Evolutionary conservation across 2,113 vertebrate genomes (phyloP).

Genomic region (Ageneiosus marmoratus): DNA sequence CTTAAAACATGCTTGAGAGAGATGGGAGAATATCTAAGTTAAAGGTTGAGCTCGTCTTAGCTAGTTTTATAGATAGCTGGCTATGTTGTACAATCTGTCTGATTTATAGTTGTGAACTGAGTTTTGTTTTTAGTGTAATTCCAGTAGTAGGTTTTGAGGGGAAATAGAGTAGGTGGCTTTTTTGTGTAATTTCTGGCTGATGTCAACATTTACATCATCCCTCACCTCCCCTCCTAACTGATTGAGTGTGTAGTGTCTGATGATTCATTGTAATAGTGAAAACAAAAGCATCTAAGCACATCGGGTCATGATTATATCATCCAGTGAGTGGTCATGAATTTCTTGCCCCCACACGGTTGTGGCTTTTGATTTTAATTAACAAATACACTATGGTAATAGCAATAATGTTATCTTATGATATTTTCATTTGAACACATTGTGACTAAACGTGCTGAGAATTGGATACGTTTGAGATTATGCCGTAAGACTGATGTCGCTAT

Average conservation of each 20-base stretch:
- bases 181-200: constrained; percentile 49
- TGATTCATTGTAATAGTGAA: constrained; percentile 43
- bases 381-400: not conserved
- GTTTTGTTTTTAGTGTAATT: constrained; percentile 41
- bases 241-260: constrained; percentile 14
- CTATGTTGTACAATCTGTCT: not conserved
- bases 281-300: constrained; percentile 36
- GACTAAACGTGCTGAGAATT: not conserved
- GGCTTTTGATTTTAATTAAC: constrained; percentile 31
- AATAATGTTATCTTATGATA: not conserved
- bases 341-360: constrained; percentile 12
- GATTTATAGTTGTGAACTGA: constrained; percentile 15
- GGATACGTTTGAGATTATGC: not conserved
- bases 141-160: constrained; percentile 36
- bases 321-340: constrained; percentile 11
- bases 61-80: not conserved
- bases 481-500: not conserved
- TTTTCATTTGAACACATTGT: not conserved
- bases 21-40: constrained; percentile 15
- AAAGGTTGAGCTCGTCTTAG: not conserved
- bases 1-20: constrained; percentile 55
- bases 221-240: constrained; percentile 5
- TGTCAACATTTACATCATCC: constrained; percentile 46
- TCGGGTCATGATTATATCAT: constrained; percentile 35
- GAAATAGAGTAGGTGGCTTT: constrained; percentile 42